Conservation (phyloP, 2,888 invertebrate genomes). For the Pherbina coryleti region DNA sequence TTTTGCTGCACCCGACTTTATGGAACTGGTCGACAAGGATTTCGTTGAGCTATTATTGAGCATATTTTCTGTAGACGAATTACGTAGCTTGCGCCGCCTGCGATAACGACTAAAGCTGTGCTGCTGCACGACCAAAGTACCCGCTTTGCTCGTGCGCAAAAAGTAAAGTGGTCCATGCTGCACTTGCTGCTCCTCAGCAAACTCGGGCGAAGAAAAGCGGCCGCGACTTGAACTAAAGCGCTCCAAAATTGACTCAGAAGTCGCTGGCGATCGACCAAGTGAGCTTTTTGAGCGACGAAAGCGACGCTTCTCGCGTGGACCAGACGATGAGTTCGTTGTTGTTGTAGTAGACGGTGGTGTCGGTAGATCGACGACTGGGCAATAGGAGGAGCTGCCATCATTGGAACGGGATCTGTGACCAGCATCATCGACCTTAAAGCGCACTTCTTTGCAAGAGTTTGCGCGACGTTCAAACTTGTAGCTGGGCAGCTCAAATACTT, state of each 20-base stretch:
- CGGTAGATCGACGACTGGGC: constrained; percentile 35
- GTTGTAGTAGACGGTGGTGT: constrained; percentile 55
- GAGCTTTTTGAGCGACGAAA: constrained; percentile 63
- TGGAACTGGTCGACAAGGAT: constrained; percentile 44
- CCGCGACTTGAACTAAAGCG: constrained; percentile 65
- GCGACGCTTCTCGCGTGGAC: constrained; percentile 61
- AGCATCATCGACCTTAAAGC: constrained; percentile 55
- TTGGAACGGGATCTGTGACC: constrained; percentile 2
- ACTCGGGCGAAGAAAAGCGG: constrained; percentile 65
- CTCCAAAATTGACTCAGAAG: constrained; percentile 64
- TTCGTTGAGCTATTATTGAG: constrained; percentile 41
- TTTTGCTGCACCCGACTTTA: constrained; percentile 11
- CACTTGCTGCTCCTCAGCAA: constrained; percentile 51
- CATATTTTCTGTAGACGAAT: constrained; percentile 58
- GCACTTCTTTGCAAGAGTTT: constrained; percentile 61
- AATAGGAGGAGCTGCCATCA: not conserved
- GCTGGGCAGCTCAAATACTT: constrained; percentile 53
- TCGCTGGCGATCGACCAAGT: constrained; percentile 51
- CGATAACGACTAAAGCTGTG: constrained; percentile 68
- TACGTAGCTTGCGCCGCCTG: constrained; percentile 59
- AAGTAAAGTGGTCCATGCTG: constrained; percentile 66
- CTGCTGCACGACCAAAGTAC: constrained; percentile 72
- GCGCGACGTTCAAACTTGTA: constrained; percentile 56
- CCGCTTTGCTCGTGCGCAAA: constrained; percentile 71
- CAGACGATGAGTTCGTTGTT: constrained; percentile 59